Evolutionary conservation across 1,140 invertebrate species (phyloP).

Genomic region (Drosophila parvula): DNA sequence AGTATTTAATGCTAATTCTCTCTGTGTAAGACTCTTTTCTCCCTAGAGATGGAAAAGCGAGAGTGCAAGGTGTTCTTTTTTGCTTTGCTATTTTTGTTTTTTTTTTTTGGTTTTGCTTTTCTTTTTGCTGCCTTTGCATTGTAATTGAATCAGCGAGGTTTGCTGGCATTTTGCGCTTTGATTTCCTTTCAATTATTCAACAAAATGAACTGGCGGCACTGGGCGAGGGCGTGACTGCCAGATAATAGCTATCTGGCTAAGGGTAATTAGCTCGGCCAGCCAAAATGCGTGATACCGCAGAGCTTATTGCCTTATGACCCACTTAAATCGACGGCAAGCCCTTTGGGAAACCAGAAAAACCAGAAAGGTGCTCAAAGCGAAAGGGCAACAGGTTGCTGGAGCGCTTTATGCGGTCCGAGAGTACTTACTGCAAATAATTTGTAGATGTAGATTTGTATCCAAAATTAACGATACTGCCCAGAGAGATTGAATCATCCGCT

Average conservation of each 20-base stretch:
- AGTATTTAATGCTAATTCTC: background rate
- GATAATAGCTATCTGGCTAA: conserved; percentile 45
- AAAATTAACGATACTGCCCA: conserved; percentile 1
- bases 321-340: conserved; percentile 50
- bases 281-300: conserved; percentile 43
- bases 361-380: conserved; percentile 19
- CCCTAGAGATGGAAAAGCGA: conserved; percentile 9
- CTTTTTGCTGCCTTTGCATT: conserved; percentile 20
- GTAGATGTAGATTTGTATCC: conserved; percentile 21
- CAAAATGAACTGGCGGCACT: conserved; percentile 35
- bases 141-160: conserved; percentile 41
- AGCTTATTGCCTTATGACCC: conserved; percentile 53
- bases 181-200: conserved; percentile 70
- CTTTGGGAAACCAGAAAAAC: conserved; percentile 55
- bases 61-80: conserved; percentile 20
- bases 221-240: conserved; percentile 31
- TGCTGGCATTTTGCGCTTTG: conserved; percentile 41
- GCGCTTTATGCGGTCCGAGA: conserved; percentile 4
- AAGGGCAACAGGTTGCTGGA: conserved; percentile 38
- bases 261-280: conserved; percentile 29
- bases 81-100: background rate
- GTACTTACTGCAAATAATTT: conserved; percentile 26
- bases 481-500: conserved; percentile 38
- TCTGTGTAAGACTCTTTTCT: background rate
- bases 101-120: conserved; percentile 6